These are phyloP conservation scores for Achlya flavicornis DNA, from an alignment of 2,888 invertebrate genomes.

Conservation along the genomic window DNA sequence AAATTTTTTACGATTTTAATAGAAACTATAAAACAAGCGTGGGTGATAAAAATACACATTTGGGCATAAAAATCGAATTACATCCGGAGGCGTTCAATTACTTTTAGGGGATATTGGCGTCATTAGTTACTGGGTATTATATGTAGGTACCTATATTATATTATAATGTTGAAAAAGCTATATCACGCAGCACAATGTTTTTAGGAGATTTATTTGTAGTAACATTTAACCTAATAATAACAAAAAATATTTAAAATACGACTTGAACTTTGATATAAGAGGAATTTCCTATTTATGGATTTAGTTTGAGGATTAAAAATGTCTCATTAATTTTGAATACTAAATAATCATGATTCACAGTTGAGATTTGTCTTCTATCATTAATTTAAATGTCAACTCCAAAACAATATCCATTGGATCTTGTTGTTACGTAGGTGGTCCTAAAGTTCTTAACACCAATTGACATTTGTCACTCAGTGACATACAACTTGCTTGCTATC, in stretches of 20 bases:
- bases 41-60: neutral
- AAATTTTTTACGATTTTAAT: neutral
- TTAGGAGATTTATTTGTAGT: no score
- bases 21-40: neutral
- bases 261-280: neutral
- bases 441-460: constrained; percentile 34
- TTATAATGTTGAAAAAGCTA: no score
- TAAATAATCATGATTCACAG: neutral
- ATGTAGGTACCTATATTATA: no score
- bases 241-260: no score
- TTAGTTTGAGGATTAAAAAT: neutral
- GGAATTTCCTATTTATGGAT: neutral
- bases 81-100: neutral
- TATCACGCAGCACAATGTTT: no score
- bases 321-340: neutral
- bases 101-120: constrained; percentile 48
- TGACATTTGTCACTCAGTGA: constrained; percentile 51
- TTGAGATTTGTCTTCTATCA: constrained; percentile 10
- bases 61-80: neutral
- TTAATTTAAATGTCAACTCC: constrained; percentile 19
- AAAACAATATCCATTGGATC: constrained; percentile 19
- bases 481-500: constrained; percentile 44
- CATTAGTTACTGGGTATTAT: no score
- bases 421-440: constrained; percentile 43
- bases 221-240: no score